Base-by-base conservation (phyloP, 1,140 invertebrate genomes). In the Pogonomyrmex barbatus region DNA sequence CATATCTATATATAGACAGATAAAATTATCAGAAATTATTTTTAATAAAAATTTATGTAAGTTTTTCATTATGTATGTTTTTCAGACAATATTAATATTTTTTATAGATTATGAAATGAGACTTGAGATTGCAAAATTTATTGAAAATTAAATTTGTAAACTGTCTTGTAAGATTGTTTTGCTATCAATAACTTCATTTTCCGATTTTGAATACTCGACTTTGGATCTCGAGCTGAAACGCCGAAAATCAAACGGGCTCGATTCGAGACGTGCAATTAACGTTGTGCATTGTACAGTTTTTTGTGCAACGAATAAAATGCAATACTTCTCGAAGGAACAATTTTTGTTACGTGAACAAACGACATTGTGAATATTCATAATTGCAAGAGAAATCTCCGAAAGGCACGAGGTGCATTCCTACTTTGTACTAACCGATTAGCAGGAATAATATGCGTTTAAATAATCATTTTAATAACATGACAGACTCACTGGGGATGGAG, bases 241-340 rank as follows among this genome's bases (percentile, higher is more conserved):
- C 30, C 12, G 63, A 79, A 63, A 17, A 63, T 63, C 6, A 9
- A 2, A 33, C n/a, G 36, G 12, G 8, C 24, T 4, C 42, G 54
- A 5, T 39, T 9, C 9, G 24, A 68, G 5, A 6, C n/a, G 36
- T 79, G 75, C 77, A 33, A 54, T 68, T 39, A 42, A 78, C 24
- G 60, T 63, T 54, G 77, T 68, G 45, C 63, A 75, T 58, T 73
- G 45, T 24, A 24, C 24, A 24, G 24, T 42, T 36, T 30, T 14
- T 76, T 77, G 54, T 47, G 42, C 14, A 79, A 81, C 70, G 1
- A 52, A 54, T 24, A 30, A 42, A 33, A n/a, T 6, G 24, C 4
- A 39, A 73, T n/a, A 47, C 17, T 50, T 75, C 33, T 73, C 54
- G 79, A 83, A 83, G 79, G 68, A 75, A 75, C 45, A 83, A 73